phyloP scores from a whole-genome alignment of 2,113 vertebrate genomes.

The Corydoras maculifer region DNA sequence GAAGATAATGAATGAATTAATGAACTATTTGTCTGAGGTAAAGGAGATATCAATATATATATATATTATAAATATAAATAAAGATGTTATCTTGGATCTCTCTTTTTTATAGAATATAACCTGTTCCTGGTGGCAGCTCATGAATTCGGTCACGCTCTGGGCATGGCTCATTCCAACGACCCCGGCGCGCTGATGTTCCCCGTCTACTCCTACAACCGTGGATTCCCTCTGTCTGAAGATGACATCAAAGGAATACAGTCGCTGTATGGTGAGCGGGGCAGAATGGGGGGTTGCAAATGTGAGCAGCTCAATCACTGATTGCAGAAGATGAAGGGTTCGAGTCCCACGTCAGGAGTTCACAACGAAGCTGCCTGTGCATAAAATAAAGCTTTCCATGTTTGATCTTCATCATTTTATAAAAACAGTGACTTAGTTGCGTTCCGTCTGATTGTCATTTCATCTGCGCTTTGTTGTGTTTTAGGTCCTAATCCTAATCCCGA shows the following conservation, averaged over 20 bases:
- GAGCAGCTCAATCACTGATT: too few species aligned
- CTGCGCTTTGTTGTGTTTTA: slow-evolving; percentile 30
- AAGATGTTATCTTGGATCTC: too few species aligned
- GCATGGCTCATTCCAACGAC: slow-evolving; percentile 84
- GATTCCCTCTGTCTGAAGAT: slow-evolving; percentile 77
- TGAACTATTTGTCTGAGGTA: too few species aligned
- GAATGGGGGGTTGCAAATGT: background rate
- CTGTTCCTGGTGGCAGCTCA: slow-evolving; percentile 89
- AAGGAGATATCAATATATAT: too few species aligned
- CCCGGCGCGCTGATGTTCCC: slow-evolving; percentile 91
- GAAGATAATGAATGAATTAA: too few species aligned
- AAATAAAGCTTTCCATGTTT: too few species aligned
- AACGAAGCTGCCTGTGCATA: too few species aligned
- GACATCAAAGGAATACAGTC: slow-evolving; percentile 87
- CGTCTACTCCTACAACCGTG: slow-evolving; percentile 74
- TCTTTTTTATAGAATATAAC: slow-evolving; percentile 74
- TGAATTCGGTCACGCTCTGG: slow-evolving; percentile 90
- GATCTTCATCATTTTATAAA: too few species aligned
- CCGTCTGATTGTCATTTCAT: background rate
- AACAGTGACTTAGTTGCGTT: background rate
- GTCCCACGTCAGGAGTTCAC: too few species aligned
- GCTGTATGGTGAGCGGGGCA: slow-evolving; percentile 77
- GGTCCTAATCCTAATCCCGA: slow-evolving; percentile 66
- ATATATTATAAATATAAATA: too few species aligned
- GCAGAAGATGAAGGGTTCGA: too few species aligned